Evolutionary conservation across 1,140 invertebrate genomes (phyloP), one percentile per base, ranked within the genome.

Genomic region (Ips nitidus): DNA sequence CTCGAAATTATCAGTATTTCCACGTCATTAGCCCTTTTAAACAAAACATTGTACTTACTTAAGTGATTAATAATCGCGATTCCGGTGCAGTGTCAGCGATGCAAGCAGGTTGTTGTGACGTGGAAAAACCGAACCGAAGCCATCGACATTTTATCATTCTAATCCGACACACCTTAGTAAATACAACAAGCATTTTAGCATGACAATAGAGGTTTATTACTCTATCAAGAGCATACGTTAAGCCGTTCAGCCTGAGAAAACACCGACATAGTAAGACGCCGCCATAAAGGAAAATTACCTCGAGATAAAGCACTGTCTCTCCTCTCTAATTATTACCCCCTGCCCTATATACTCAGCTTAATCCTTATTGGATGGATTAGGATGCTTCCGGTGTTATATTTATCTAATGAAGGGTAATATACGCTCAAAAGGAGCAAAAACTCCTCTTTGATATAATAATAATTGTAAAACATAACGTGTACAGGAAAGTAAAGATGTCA

Each of bases 141-240:
- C 22, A 22, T 22, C 22, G 22, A 22, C 22, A 22, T 22, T 22
- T 22, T 22, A 22, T 22, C 22, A 22, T 22, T 22, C 22, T 22
- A 22, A 22, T 22, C 22, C 22, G 22, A 22, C 22, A 22, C 22
- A 22, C 22, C 22, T 22, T 40, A 43, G 43, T 62, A 62, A 43
- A 62, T 62, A 62, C 7, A 62, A 47, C 42, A 58, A 39, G 8
- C 53, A 67, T 60, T 67, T 67, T 60, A 65, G 43, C 57, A 68
- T 60, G 56, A 68, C 66, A 68, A 68, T 68, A 52, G 42, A 43
- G 55, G 66, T 50, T 52, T 66, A 66, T 58, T 66, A 66, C 66
- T 68, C 66, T 36, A 60, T 68, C 66, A 42, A 41, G 57, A 68
- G 66, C 57, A 68, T 68, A 68, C 66, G 66, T 52, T 68, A 68